A percentile compares a stretch with the other conserved stretches of the same genome.
Conservation (phyloP, 2,888 invertebrate genomes). For the Andrena fulva region DNA sequence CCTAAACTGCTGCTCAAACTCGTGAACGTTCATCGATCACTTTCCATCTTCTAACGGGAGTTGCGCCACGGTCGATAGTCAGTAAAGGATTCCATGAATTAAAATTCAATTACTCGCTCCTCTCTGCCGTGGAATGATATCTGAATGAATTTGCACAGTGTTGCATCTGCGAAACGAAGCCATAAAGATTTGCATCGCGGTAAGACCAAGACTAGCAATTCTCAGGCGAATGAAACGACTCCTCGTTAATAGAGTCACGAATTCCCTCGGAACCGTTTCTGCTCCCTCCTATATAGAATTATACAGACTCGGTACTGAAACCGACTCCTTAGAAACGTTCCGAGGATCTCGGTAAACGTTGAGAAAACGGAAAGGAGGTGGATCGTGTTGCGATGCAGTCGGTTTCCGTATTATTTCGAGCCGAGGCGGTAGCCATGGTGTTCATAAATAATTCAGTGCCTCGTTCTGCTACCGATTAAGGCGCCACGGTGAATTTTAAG, state of each 20-base stretch:
- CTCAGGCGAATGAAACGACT: background rate
- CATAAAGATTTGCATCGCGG: constrained; percentile 10
- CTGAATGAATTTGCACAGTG: constrained; percentile 13
- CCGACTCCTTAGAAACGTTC: background rate
- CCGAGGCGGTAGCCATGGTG: background rate
- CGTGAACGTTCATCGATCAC: background rate
- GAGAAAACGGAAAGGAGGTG: constrained; percentile 14
- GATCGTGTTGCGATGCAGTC: background rate
- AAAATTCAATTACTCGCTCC: constrained; percentile 1
- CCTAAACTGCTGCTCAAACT: background rate
- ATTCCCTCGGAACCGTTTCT: background rate
- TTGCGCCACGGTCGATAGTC: background rate
- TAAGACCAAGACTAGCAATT: background rate
- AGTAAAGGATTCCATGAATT: background rate
- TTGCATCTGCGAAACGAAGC: background rate
- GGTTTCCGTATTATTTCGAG: background rate
- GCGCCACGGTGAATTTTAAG: background rate
- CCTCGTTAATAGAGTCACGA: constrained; percentile 30
- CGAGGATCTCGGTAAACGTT: constrained; percentile 25
- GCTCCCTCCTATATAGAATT: background rate
- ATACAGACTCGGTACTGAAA: background rate
- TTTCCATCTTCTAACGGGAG: background rate
- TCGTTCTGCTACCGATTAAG: constrained; percentile 29
- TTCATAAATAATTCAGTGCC: constrained; percentile 44
- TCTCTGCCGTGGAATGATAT: background rate